A percentile compares a stretch with the other conserved stretches of the same genome.
phyloP scores from a whole-genome alignment of 2,888 invertebrate species.

The Drosophila leonis region DNA sequence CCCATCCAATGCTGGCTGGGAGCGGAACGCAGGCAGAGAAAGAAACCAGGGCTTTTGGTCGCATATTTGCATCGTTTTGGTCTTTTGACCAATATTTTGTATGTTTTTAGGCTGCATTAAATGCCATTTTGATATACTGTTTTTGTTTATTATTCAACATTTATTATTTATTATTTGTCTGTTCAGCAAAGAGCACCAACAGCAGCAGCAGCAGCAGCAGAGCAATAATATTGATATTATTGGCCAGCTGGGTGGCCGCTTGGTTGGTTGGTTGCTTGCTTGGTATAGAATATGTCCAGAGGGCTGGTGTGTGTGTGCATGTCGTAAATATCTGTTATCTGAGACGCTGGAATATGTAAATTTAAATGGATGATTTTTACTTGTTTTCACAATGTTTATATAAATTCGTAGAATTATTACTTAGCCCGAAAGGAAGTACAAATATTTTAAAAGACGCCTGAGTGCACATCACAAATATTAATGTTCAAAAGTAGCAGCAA shows the following conservation, averaged over 20 bases:
- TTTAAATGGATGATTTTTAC: conserved; percentile 19
- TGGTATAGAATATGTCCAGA: not conserved
- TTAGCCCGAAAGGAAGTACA: conserved; percentile 6
- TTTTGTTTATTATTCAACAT: conserved; percentile 42
- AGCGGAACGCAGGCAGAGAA: not conserved
- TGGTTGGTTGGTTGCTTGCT: not conserved
- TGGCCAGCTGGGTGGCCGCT: not conserved
- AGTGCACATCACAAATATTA: conserved; percentile 13
- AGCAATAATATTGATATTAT: conserved; percentile 24
- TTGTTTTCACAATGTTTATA: conserved; percentile 4
- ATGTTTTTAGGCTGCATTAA: conserved; percentile 41
- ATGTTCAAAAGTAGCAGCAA: not conserved
- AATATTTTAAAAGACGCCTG: conserved; percentile 25
- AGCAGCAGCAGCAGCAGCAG: not conserved
- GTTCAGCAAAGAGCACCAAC: conserved; percentile 5
- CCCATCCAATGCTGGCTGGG: not conserved
- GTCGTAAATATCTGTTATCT: conserved; percentile 32
- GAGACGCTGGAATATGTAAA: conserved; percentile 36
- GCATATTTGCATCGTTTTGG: conserved; percentile 19
- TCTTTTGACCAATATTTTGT: conserved; percentile 39
- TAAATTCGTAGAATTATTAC: conserved; percentile 25
- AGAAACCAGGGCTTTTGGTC: not conserved
- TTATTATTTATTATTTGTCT: conserved; percentile 52
- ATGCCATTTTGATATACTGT: conserved; percentile 21
- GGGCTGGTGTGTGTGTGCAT: not conserved